Percentiles rank a stretch among this genome's conserved stretches.
phyloP scores from a whole-genome alignment of 2,113 vertebrate species.

The Lasiurus cinereus region DNA sequence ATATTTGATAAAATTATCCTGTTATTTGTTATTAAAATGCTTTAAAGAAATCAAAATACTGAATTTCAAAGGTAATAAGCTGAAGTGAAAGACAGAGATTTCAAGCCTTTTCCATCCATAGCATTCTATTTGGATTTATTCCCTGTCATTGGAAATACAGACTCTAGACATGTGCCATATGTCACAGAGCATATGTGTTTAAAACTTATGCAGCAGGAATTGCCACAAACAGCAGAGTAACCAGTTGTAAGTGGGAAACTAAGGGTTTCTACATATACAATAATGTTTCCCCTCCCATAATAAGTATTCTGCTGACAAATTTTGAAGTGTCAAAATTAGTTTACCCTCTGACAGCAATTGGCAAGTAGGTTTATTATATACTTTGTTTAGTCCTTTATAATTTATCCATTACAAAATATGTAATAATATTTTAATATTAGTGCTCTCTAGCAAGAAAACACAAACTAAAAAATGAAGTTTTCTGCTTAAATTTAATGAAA shows the following conservation, averaged over 20 bases:
- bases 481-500: neutral
- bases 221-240: neutral
- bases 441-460: slow-evolving; percentile 43
- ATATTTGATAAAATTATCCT: neutral
- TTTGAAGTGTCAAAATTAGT: slow-evolving; percentile 62
- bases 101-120: neutral
- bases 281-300: neutral
- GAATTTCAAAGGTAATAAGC: neutral
- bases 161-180: slow-evolving; percentile 43
- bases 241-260: neutral
- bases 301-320: slow-evolving; percentile 4
- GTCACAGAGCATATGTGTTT: slow-evolving; percentile 30
- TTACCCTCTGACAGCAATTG: slow-evolving; percentile 27
- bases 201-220: slow-evolving; percentile 58
- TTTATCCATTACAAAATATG: neutral
- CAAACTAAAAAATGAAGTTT: neutral
- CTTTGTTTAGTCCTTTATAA: slow-evolving; percentile 43
- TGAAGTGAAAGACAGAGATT: neutral
- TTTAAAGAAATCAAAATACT: neutral
- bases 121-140: slow-evolving; percentile 50
- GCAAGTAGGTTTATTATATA: slow-evolving; percentile 5
- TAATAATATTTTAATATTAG: slow-evolving; percentile 34
- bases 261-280: neutral
- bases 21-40: neutral
- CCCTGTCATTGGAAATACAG: neutral